phyloP scores from a whole-genome alignment of 2,113 vertebrate species.

The Carlito syrichta region DNA sequence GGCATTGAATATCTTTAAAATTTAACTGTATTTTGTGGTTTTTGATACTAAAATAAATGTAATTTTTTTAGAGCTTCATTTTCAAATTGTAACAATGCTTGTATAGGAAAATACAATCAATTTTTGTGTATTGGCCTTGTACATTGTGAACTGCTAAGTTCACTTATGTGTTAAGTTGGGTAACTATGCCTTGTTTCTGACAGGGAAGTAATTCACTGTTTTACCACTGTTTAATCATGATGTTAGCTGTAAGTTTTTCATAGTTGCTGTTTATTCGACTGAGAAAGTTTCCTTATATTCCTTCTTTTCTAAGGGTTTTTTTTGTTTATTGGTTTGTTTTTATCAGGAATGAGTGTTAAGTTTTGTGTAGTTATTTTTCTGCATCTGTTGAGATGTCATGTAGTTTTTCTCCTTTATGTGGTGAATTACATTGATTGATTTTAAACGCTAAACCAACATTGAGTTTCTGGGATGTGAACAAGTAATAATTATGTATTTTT shows the following conservation, averaged over 20 bases:
- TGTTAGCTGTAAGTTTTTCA: not conserved
- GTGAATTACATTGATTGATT: not conserved
- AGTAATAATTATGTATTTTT: not conserved
- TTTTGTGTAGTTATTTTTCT: not conserved
- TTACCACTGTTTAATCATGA: not conserved
- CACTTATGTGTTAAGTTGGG: not conserved
- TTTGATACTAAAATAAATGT: not conserved
- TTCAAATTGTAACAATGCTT: not conserved
- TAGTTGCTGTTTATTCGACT: not conserved
- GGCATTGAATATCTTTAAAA: not conserved
- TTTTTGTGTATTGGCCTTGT: not conserved
- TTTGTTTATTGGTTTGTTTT: not conserved
- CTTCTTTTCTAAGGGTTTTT: not conserved
- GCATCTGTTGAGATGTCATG: not conserved
- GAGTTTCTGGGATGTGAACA: constrained; percentile 5
- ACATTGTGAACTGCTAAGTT: not conserved
- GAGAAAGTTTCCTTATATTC: not conserved
- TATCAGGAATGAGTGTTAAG: not conserved
- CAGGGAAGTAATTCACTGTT: not conserved
- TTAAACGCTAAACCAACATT: constrained; percentile 3
- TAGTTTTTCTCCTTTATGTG: not conserved
- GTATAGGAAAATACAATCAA: not conserved
- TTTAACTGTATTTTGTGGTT: not conserved
- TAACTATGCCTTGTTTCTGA: not conserved
- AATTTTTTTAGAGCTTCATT: not conserved